phyloP scores from a whole-genome alignment of 2,888 invertebrate species.

The Hirtodrosophila trivittata region DNA sequence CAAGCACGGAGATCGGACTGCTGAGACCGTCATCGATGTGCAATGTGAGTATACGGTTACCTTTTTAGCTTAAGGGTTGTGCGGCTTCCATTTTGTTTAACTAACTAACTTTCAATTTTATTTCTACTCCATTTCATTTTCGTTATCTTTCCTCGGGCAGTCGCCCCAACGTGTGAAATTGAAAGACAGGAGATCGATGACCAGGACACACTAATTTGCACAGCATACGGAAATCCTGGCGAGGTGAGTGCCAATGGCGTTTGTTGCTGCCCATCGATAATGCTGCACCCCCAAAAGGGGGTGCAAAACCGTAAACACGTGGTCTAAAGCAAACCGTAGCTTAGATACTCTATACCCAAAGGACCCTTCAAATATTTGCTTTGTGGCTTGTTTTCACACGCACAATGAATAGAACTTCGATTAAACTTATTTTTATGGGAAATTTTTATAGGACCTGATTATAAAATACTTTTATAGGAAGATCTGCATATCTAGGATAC shows the following conservation, averaged over 20 bases:
- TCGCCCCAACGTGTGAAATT: constrained; percentile 93
- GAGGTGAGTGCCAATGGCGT: constrained; percentile 75
- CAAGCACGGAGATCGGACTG: constrained; percentile 90
- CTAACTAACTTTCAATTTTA: constrained; percentile 3
- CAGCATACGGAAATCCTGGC: constrained; percentile 91
- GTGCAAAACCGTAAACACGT: too few species aligned
- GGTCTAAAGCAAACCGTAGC: too few species aligned
- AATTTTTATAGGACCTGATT: too few species aligned
- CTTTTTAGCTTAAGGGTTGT: too few species aligned
- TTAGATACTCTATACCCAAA: too few species aligned
- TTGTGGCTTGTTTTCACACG: too few species aligned
- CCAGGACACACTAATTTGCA: constrained; percentile 91
- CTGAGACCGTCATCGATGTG: constrained; percentile 90
- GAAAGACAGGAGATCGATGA: constrained; percentile 89
- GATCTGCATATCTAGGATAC: too few species aligned
- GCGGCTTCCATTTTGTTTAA: constrained; percentile 3
- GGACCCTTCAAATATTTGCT: too few species aligned
- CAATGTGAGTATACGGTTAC: constrained; percentile 87
- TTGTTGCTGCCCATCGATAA: not conserved
- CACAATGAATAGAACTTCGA: too few species aligned
- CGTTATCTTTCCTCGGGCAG: constrained; percentile 84
- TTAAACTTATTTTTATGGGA: too few species aligned
- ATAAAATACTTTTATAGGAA: too few species aligned
- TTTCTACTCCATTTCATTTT: constrained; percentile 30
- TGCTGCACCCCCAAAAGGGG: not conserved